phyloP scores from a whole-genome alignment of 2,113 vertebrate species.

The Baryphthengus martii region DNA sequence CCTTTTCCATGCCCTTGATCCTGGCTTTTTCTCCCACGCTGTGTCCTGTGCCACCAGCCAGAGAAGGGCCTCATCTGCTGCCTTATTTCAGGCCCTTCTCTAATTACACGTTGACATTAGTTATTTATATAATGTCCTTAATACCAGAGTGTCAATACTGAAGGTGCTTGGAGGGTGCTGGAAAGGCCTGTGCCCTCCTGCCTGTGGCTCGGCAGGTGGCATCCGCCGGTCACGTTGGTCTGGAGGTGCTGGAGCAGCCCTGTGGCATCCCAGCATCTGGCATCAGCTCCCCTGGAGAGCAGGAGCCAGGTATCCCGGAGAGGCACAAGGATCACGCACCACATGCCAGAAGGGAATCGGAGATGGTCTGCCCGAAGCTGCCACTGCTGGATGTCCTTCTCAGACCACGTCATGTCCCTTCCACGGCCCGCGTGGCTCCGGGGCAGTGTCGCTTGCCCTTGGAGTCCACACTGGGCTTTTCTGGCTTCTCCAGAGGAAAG shows the following conservation, averaged over 20 bases:
- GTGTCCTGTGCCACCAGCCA: neutral
- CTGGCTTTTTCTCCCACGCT: neutral
- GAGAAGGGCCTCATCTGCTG: neutral
- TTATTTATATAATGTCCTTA: slow-evolving; percentile 33
- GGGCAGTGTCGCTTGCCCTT: neutral
- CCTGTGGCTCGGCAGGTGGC: neutral
- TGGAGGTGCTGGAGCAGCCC: neutral
- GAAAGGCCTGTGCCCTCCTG: neutral
- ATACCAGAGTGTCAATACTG: neutral
- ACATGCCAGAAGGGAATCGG: neutral
- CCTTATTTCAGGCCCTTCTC: slow-evolving; percentile 39
- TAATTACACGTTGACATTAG: neutral
- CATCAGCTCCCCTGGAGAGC: neutral
- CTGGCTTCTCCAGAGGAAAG: neutral
- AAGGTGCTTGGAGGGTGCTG: neutral
- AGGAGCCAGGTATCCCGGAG: neutral
- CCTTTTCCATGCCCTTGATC: neutral
- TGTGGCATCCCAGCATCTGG: neutral
- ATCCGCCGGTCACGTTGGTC: fast-evolving
- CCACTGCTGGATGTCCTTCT: neutral
- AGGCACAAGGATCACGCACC: neutral
- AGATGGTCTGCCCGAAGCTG: neutral
- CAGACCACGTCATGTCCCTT: neutral
- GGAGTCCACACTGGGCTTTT: neutral
- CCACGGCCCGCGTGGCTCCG: neutral